Percentiles rank a stretch among this genome's conserved stretches.
Conservation (phyloP, 53 echinoderm and acorn worm species). For the Luidia sarsii region DNA sequence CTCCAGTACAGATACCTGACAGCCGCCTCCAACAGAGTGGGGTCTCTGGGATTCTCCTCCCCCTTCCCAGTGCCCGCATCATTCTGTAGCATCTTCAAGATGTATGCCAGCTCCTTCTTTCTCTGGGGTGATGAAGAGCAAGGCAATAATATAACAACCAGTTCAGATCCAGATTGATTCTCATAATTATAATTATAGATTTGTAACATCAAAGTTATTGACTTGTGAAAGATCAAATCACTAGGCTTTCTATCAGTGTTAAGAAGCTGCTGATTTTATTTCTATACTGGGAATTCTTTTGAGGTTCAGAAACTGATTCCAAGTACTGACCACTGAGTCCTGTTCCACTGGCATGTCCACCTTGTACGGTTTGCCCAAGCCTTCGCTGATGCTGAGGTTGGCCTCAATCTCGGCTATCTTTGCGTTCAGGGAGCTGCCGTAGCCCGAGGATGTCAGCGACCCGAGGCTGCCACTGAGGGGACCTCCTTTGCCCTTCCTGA, state of each 20-base stretch:
- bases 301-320: no score
- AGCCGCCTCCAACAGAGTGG: constrained; percentile 25
- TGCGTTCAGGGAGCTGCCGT: constrained; percentile 25
- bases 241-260: no score
- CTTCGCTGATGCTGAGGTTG: constrained; percentile 13
- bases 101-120: constrained; percentile 29
- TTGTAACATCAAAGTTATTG: no score
- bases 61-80: background rate
- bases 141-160: no score
- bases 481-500: constrained; percentile 1
- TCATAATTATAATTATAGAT: no score
- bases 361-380: constrained; percentile 28
- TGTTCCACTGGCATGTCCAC: constrained; percentile 25
- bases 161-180: no score
- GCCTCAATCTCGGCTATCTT: constrained; percentile 26
- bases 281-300: no score
- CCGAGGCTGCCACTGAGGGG: background rate
- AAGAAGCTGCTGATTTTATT: no score
- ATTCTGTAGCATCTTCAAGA: constrained; percentile 45
- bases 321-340: constrained; percentile 22
- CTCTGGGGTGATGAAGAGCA: constrained; percentile 7
- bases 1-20: constrained; percentile 46
- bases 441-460: constrained; percentile 20
- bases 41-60: background rate
- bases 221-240: no score